Base-by-base conservation (phyloP, 2,888 invertebrate species). In the Dynastes hyllus region DNA sequence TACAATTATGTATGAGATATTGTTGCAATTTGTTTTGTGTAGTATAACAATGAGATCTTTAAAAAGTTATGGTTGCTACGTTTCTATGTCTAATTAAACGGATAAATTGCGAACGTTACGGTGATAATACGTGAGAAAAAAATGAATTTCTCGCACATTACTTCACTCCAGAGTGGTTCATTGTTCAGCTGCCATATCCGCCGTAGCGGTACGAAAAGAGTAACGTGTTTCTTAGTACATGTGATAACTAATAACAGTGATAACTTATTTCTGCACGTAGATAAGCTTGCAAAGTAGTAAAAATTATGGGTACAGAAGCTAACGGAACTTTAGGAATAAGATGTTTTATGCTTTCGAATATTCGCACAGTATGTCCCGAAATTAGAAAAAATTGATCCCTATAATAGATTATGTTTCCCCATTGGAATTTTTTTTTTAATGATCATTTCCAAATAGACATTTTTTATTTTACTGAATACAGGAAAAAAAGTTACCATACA, bases 61-160 rank as follows among this genome's bases (percentile, higher is more conserved):
- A 29, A 69, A 69, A 69, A 22, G 27, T 50, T 9, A 27, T 22
- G 29, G n/a, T 69, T 22, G 50, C 27, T 65, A 32, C 65, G 40
- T 65, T 69, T 69, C 50, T 8, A 69, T 51, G 29, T 50, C 13
- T 27, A 69, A 69, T 69, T 69, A 69, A 51, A 22, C 27, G 22
- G 13, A 22, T 69, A 69, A 29, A 51, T 69, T 69, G 51, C 69
- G 27, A 22, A 69, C 22, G 29, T 27, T 2, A 51, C 29, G n/a
- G 16, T 27, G 9, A 69, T 51, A 69, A 53, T 69, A 29, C 27
- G 51, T 69, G 69, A 45, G 69, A 69, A 69, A 58, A 53, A 50
- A 32, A 29, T 27, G 69, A 27, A 66, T 29, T 51, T 51, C 50
- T 69, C 69, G 29, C 69, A 69, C 13, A 27, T 27, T 69, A 51